Percentiles rank a stretch among this genome's conserved stretches.
These are phyloP conservation scores for Eptatretus burgeri DNA, from an alignment of 2,113 vertebrate genomes.

Conservation along the genomic window DNA sequence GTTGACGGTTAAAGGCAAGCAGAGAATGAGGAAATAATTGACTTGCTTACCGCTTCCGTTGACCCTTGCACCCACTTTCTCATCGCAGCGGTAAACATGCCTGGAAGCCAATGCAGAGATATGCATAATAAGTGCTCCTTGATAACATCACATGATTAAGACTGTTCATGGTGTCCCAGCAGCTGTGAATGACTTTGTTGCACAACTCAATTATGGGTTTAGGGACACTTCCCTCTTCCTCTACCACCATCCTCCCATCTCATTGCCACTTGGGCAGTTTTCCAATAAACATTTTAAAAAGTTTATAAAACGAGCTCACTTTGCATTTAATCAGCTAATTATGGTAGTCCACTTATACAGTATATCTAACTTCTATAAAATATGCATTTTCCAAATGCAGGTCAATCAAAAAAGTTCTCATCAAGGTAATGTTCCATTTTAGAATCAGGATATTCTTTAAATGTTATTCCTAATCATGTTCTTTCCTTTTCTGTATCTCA, in stretches of 20 bases:
- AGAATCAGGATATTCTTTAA: neutral
- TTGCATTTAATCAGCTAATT: too few relatives aligned
- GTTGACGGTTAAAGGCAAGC: neutral
- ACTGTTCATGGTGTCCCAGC: neutral
- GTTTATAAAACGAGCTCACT: too few relatives aligned
- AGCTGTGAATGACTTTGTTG: neutral
- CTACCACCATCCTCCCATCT: too few relatives aligned
- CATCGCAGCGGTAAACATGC: constrained; percentile 68
- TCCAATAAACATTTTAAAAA: too few relatives aligned
- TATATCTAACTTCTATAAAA: too few relatives aligned
- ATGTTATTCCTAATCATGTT: neutral
- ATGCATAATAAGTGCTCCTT: neutral
- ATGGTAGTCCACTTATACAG: too few relatives aligned
- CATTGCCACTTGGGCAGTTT: too few relatives aligned
- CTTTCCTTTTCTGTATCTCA: neutral
- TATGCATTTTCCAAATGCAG: too few relatives aligned
- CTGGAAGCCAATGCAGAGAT: constrained; percentile 14
- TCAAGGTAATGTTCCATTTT: too few relatives aligned
- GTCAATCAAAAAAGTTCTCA: too few relatives aligned
- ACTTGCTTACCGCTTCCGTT: constrained; percentile 35
- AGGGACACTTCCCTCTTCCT: too few relatives aligned
- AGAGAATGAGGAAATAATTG: neutral
- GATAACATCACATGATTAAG: neutral
- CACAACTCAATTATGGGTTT: neutral
- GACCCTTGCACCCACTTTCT: constrained; percentile 69